Evolutionary conservation across 2,113 vertebrate genomes (phyloP).

Genomic region (Saguinus imperator): DNA sequence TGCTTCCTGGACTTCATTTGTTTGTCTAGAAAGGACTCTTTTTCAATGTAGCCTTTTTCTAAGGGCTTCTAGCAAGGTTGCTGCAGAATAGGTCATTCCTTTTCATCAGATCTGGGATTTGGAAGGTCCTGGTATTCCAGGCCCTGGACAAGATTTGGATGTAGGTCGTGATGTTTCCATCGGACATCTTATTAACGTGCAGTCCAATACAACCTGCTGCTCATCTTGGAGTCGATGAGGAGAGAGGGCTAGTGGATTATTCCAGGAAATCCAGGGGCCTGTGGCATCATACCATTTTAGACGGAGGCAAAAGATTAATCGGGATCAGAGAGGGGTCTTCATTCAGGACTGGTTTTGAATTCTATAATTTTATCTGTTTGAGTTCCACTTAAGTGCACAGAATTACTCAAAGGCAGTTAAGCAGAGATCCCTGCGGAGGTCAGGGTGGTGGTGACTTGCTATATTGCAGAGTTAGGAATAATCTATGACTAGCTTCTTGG

Average conservation of each 20-base stretch:
- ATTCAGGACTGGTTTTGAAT: slow-evolving; percentile 16
- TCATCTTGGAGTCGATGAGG: not conserved
- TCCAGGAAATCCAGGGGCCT: not conserved
- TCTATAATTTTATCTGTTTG: slow-evolving; percentile 52
- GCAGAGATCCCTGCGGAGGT: not conserved
- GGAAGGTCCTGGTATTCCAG: not conserved
- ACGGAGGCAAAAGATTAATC: not conserved
- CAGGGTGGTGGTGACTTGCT: not conserved
- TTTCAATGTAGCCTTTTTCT: not conserved
- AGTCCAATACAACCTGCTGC: not conserved
- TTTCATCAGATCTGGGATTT: not conserved
- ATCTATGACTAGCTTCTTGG: slow-evolving; percentile 27
- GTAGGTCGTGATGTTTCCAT: not conserved
- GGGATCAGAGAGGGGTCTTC: not conserved
- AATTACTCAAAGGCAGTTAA: not conserved
- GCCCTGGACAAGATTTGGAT: not conserved
- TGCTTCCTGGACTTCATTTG: not conserved
- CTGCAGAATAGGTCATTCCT: not conserved
- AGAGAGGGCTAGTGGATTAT: not conserved
- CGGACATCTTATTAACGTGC: not conserved
- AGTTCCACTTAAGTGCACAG: not conserved
- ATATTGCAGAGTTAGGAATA: not conserved
- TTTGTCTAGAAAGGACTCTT: not conserved
- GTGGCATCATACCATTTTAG: not conserved
- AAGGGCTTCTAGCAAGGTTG: not conserved